These are phyloP conservation scores for Lasaia peninsularis DNA, from an alignment of 1,140 invertebrate species.

Conservation along the genomic window DNA sequence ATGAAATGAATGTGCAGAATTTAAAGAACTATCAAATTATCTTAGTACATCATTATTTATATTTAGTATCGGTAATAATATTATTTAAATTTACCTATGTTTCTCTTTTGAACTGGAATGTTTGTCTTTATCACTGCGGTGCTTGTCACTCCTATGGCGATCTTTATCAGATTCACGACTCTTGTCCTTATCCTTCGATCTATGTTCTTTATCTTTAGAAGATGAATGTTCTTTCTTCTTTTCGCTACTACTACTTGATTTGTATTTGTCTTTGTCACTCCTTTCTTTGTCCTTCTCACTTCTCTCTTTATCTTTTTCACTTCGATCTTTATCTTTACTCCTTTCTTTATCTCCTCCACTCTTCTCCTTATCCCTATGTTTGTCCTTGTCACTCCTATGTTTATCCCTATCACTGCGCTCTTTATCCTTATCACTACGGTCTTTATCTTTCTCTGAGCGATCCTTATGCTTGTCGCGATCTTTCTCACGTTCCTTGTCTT, in stretches of 20 bases:
- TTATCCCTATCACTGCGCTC: conserved; percentile 73
- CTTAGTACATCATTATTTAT: too few relatives aligned
- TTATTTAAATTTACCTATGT: conserved; percentile 42
- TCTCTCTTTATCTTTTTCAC: conserved; percentile 25
- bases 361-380: conserved; percentile 25
- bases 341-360: conserved; percentile 38
- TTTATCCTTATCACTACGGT: conserved; percentile 72
- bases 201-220: conserved; percentile 75
- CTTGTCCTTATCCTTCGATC: conserved; percentile 67
- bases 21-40: too few relatives aligned
- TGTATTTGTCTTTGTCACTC: conserved; percentile 17
- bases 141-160: conserved; percentile 64
- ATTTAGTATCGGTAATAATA: too few relatives aligned
- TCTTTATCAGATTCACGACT: conserved; percentile 76
- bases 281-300: conserved; percentile 25
- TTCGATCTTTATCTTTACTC: conserved; percentile 32
- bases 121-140: conserved; percentile 71
- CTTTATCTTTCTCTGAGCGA: conserved; percentile 72
- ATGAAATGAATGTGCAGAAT: too few relatives aligned
- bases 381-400: conserved; percentile 72
- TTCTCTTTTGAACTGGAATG: conserved; percentile 75
- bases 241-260: conserved; percentile 31
- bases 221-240: conserved; percentile 49
- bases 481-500: conserved; percentile 74
- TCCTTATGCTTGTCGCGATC: conserved; percentile 73